Evolutionary conservation across 2,797 vertebrate genomes (phyloP), one percentile per base, ranked within the genome.

Genomic region (Scleropages formosus): DNA sequence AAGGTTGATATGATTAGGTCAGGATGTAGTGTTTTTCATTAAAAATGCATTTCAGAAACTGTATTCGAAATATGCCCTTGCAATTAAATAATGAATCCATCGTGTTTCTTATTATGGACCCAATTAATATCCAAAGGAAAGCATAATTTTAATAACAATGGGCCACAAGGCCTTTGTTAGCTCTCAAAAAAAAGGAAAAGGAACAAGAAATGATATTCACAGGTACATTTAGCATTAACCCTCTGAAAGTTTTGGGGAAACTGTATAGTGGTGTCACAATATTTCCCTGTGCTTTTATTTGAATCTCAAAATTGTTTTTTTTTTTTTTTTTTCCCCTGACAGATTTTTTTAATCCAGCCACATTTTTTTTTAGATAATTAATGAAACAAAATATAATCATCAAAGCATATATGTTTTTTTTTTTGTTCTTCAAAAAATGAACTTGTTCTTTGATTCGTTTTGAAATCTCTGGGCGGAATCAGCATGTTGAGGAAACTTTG

Each of bases 1-100:
- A 96, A 96, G 94, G 95, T 97, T 98, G 96, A 98, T 98, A 95
- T 95, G 96, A 99, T 98, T 98, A 98, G 96, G 95, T 96, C 95
- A 97, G 94, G 94, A 98, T 96, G 92, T 96, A 96, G 96, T 96
- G 95, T 96, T 98, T 96, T 98, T 96, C 95, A 98, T 99, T 97
- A 98, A 97, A 94, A 97, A 96, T 95, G 94, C 93, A 96, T 96
- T 96, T 95, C 93, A 94, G 95, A 95, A 96, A 92, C 94, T 94
- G 93, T 95, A 95, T 95, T 96, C 95, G 92, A 96, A 96, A 96
- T 95, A 93, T 97, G 93, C 94, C 93, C 93, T 95, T 93, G 95
- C 95, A 99, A 96, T 97, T 96, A 98, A 97, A 97, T 96, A 98
- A 96, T 95, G 94, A 96, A 95, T 94, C 89, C 84, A 89, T 93